These are phyloP conservation scores for Meiosimyza decipiens DNA, from an alignment of 2,888 invertebrate genomes.

Conservation along the genomic window DNA sequence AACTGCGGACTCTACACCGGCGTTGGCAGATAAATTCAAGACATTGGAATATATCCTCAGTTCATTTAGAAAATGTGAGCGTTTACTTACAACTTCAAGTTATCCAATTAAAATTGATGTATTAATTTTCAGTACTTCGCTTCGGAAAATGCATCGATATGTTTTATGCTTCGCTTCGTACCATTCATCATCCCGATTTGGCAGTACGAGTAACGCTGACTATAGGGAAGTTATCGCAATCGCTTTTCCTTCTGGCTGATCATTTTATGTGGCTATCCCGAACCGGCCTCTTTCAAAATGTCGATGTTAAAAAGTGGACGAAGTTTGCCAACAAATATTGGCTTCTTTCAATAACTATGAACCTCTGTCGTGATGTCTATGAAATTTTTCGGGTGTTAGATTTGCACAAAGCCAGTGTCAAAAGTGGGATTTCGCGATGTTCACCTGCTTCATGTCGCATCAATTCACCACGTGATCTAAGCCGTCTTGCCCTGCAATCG, in stretches of 20 bases:
- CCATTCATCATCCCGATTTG: constrained; percentile 78
- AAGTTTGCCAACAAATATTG: constrained; percentile 82
- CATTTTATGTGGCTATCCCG: constrained; percentile 88
- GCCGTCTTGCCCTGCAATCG: constrained; percentile 53
- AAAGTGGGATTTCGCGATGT: constrained; percentile 59
- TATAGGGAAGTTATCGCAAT: constrained; percentile 81
- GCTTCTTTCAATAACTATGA: constrained; percentile 84
- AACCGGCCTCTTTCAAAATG: constrained; percentile 73
- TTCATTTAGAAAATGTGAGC: constrained; percentile 86
- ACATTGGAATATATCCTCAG: constrained; percentile 85
- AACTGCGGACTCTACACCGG: constrained; percentile 70
- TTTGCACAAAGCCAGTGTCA: constrained; percentile 67
- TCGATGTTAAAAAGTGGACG: constrained; percentile 82
- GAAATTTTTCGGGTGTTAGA: constrained; percentile 78
- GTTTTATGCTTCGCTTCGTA: constrained; percentile 78
- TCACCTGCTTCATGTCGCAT: constrained; percentile 51
- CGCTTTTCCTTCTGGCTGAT: constrained; percentile 84
- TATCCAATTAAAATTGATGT: neutral
- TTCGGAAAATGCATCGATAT: constrained; percentile 87
- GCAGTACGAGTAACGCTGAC: constrained; percentile 79
- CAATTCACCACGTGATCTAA: constrained; percentile 52
- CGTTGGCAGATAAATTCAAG: constrained; percentile 80
- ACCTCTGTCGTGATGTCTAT: constrained; percentile 84
- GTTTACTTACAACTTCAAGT: neutral
- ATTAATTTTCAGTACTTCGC: constrained; percentile 77